phyloP scores from a whole-genome alignment of 2,888 invertebrate species.

The Dynastes tityus region DNA sequence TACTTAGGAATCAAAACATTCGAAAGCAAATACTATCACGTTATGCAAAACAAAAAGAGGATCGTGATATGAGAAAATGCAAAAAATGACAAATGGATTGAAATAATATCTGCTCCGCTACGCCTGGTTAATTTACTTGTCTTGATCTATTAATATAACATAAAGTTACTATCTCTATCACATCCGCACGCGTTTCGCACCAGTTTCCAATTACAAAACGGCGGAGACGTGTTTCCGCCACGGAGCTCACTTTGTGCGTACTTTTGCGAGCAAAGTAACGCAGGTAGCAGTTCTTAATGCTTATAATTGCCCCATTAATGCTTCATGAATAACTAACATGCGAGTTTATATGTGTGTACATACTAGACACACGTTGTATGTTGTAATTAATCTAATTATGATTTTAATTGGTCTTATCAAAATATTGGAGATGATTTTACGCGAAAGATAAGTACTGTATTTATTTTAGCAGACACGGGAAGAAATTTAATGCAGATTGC shows the following conservation, averaged over 20 bases:
- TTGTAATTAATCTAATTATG: constrained; percentile 36
- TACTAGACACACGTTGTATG: neutral
- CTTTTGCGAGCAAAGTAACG: constrained; percentile 25
- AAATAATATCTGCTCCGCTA: constrained; percentile 10
- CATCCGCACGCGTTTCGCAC: constrained; percentile 36
- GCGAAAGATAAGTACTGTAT: neutral
- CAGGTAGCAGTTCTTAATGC: constrained; percentile 40
- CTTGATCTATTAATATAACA: constrained; percentile 23
- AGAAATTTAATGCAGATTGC: neutral
- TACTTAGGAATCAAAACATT: no score
- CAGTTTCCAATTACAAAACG: constrained; percentile 25
- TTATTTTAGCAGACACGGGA: neutral
- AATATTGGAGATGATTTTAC: constrained; percentile 10
- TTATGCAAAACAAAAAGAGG: neutral
- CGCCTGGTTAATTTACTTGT: constrained; percentile 26
- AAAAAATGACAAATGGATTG: constrained; percentile 15
- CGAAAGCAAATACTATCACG: neutral
- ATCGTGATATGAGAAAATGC: neutral
- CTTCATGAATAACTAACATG: constrained; percentile 45
- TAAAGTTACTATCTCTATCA: constrained; percentile 31
- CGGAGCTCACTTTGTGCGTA: constrained; percentile 23
- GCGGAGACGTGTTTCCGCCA: constrained; percentile 31
- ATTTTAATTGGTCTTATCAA: constrained; percentile 39
- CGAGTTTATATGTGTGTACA: neutral
- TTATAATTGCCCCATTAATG: constrained; percentile 47